These are phyloP conservation scores for Tautogolabrus adspersus DNA, from an alignment of 2,113 vertebrate genomes.

Conservation along the genomic window DNA sequence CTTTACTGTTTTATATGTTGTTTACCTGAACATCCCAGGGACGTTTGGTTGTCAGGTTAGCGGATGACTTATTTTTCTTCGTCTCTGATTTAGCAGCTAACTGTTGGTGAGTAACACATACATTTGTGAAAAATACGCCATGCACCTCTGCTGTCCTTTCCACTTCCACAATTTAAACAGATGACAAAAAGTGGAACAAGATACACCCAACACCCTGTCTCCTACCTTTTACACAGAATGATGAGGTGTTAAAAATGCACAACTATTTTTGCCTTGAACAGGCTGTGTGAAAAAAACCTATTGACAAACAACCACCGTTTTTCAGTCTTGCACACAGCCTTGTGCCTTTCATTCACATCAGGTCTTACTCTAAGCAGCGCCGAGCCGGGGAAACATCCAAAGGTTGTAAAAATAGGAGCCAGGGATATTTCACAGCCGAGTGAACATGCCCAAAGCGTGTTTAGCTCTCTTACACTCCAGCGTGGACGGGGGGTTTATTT, in stretches of 20 bases:
- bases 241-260: background rate
- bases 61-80: no score
- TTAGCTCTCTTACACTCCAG: slow-evolving; percentile 55
- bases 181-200: background rate
- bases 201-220: background rate
- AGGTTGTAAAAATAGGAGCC: slow-evolving; percentile 79
- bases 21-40: no score
- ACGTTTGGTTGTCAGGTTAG: no score
- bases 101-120: no score
- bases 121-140: no score
- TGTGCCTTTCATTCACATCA: slow-evolving; percentile 69
- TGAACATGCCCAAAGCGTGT: slow-evolving; percentile 70
- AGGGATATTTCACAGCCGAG: slow-evolving; percentile 80
- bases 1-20: no score
- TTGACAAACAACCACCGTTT: slow-evolving; percentile 31
- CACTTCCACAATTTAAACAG: background rate
- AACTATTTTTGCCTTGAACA: background rate
- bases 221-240: background rate
- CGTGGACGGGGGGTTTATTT: slow-evolving; percentile 60
- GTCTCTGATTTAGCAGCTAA: no score
- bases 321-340: slow-evolving; percentile 13
- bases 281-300: background rate
- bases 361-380: slow-evolving; percentile 62
- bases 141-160: background rate
- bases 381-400: slow-evolving; percentile 69